Conservation (phyloP, 2,113 vertebrate species). For the Vulpes vulpes region DNA sequence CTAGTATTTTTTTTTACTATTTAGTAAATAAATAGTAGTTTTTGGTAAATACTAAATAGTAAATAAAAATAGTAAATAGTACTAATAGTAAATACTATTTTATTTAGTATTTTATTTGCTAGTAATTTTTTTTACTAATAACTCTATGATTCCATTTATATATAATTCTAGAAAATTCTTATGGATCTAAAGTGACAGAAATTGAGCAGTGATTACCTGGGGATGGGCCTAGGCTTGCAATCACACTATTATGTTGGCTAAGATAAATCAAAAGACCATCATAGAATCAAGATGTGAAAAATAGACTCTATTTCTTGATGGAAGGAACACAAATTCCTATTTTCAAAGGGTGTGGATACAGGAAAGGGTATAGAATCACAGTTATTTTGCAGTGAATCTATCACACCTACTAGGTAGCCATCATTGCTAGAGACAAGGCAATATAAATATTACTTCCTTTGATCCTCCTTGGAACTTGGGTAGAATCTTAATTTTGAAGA, state of each 20-base stretch:
- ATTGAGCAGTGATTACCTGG: background rate
- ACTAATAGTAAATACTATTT: too few relatives aligned
- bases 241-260: background rate
- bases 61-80: too few relatives aligned
- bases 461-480: background rate
- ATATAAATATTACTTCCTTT: background rate
- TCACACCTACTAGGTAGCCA: background rate
- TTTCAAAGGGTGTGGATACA: background rate
- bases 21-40: too few relatives aligned
- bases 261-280: background rate
- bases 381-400: background rate
- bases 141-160: background rate
- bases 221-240: background rate
- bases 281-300: background rate
- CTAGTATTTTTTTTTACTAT: background rate
- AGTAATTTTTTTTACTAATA: too few relatives aligned
- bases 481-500: background rate
- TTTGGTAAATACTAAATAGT: too few relatives aligned
- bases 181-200: background rate
- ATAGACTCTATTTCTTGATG: background rate
- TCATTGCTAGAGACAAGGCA: background rate
- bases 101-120: too few relatives aligned
- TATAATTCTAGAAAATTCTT: background rate
- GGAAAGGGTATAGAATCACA: background rate
- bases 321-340: background rate